Base-by-base conservation (phyloP, 2,113 vertebrate species). In the Serilophus lunatus region DNA sequence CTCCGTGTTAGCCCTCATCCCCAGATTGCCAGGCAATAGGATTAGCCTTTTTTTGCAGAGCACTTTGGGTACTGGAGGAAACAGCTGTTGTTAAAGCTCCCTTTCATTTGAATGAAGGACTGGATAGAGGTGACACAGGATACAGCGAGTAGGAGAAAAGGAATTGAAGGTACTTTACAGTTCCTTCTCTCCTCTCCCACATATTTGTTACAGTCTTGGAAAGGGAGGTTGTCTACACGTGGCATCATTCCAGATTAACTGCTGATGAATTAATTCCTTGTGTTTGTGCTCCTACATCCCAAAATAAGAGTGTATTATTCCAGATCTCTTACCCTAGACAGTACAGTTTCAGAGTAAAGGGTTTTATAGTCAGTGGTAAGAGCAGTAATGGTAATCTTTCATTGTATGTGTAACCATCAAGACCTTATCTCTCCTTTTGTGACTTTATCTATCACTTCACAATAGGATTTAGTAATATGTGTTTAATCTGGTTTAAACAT, bases 231-330 rank as follows among this genome's bases (percentile, higher is more conserved):
- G 47, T 54, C 53, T 75, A 56, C 49, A 42, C 0, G 2, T 91
- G 61, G 77, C 72, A 56, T 92, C 50, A 19, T 82, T 91, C 57
- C 86, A 87, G 65, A 87, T 82, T 49, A 72, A 89, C 69, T 91
- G 56, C 53, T 38, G 61, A 61, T 85, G 3, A 93, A 95, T 93
- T 93, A 78, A 93, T 92, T 94, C 91, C 86, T 86, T 68, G 69
- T 89, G 77, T 94, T 38, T 24, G 18, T 12, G 13, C 18, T 71
- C 28, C 29, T 64, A 11, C 42, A 50, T 36, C 38, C 51, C 47
- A 66, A 79, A 88, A 63, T 25, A 59, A 72, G 45, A 54, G 24
- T 11, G 20, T 1, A 1, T 50, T 80, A 26, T 54, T 86, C 35
- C 60, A 88, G 42, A 74, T n/a, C 38, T 86, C 29, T 45, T 45